Evolutionary conservation across 2,888 invertebrate species (phyloP).

Genomic region (Agrotis puta): DNA sequence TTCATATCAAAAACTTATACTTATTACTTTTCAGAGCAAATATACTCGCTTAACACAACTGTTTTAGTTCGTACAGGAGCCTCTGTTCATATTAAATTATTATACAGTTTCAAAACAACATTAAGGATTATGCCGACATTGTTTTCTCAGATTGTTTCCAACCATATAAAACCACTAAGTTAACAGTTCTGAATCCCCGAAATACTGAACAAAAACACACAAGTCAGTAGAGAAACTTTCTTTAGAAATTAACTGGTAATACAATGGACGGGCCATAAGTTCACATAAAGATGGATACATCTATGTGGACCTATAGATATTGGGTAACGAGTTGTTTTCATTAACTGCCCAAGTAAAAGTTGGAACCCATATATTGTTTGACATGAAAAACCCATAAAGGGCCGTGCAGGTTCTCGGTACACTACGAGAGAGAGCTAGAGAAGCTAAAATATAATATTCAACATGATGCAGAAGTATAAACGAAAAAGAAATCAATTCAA

Average conservation of each 20-base stretch:
- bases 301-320: background rate
- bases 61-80: slow-evolving; percentile 22
- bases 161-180: slow-evolving; percentile 53
- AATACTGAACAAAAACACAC: slow-evolving; percentile 54
- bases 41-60: slow-evolving; percentile 12
- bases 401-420: too few relatives aligned
- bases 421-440: background rate
- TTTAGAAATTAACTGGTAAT: slow-evolving; percentile 53
- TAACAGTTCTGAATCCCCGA: slow-evolving; percentile 45
- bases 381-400: background rate
- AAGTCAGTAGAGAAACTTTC: slow-evolving; percentile 47
- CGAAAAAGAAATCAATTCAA: too few relatives aligned
- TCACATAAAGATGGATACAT: background rate
- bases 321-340: background rate
- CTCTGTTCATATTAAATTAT: slow-evolving; percentile 15
- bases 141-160: slow-evolving; percentile 55
- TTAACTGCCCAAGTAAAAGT: background rate
- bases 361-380: background rate
- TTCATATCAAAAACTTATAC: slow-evolving; percentile 15
- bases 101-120: slow-evolving; percentile 29
- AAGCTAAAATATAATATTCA: background rate
- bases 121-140: slow-evolving; percentile 48
- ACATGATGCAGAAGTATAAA: background rate
- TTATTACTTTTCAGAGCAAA: slow-evolving; percentile 23
- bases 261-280: background rate